These are phyloP conservation scores for Nezara viridula DNA, from an alignment of 2,888 invertebrate species.

Conservation along the genomic window DNA sequence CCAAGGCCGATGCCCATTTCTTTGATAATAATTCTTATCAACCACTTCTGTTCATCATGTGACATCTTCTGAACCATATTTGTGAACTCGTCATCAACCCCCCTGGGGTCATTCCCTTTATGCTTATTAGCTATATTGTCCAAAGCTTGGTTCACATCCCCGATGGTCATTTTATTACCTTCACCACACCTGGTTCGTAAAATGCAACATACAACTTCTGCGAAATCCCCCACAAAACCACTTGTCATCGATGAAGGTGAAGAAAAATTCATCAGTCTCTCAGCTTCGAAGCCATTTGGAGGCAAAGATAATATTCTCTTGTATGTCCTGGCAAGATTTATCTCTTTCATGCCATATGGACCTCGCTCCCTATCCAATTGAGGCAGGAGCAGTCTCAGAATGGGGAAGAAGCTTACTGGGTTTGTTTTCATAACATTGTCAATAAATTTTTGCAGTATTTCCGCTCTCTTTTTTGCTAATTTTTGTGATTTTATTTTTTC, in stretches of 20 bases:
- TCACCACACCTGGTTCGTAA: constrained; percentile 72
- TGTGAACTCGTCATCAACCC: constrained; percentile 76
- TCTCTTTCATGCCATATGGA: constrained; percentile 87
- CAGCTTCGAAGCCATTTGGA: constrained; percentile 75
- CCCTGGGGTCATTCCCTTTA: constrained; percentile 74
- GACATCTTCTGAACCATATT: constrained; percentile 78
- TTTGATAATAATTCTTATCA: constrained; percentile 89
- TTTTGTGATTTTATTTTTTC: constrained; percentile 74
- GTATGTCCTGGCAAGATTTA: constrained; percentile 79
- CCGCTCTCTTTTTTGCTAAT: constrained; percentile 70
- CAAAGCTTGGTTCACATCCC: constrained; percentile 81
- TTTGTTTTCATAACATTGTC: constrained; percentile 69
- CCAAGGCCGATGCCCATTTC: constrained; percentile 84
- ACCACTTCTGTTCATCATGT: constrained; percentile 89
- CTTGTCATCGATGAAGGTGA: constrained; percentile 49
- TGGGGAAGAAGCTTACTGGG: constrained; percentile 75
- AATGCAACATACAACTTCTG: constrained; percentile 82
- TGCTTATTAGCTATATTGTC: constrained; percentile 81
- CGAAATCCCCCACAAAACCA: constrained; percentile 80
- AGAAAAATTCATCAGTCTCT: constrained; percentile 72
- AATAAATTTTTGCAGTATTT: constrained; percentile 71
- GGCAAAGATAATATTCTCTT: constrained; percentile 83
- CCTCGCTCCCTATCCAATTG: constrained; percentile 83
- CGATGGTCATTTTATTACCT: constrained; percentile 73
- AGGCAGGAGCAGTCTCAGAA: constrained; percentile 85